Evolutionary conservation across 2,888 invertebrate genomes (phyloP), one percentile per base, ranked within the genome.

Genomic region (Chloromyia formosa): DNA sequence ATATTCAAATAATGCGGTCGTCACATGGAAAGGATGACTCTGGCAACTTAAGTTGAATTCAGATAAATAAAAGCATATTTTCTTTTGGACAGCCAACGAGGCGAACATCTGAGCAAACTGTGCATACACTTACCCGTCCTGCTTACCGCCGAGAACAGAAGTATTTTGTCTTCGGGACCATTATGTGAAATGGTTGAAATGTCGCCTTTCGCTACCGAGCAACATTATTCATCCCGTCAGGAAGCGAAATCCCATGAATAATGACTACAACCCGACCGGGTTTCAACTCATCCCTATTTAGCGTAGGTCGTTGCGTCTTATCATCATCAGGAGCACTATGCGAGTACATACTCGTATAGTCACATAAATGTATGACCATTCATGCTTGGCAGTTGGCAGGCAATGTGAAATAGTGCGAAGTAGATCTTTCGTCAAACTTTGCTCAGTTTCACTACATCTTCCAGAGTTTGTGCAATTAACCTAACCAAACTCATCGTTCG

Each of bases 141-240:
- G 14, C 42, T n/a, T 66, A 49, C 18, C 4, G 45, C 14, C 40
- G 16, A 62, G 18, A 20, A 49, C 22, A 18, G 18, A 64, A 71
- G 45, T 53, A 42, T 58, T 71, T 71, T 58, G 58, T 58, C 58
- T 71, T 58, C 56, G 56, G 40, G 20, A 20, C 35, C 40, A 58
- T 58, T 58, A 58, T 58, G 35, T 23, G 40, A 42, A 40, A 56
- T 22, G 27, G 35, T 35, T 66, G 35, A 66, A 66, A 66, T 66
- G 66, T 66, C 66, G 20, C 42, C 20, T 35, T 20, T 10, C 40
- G 35, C 27, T 16, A 20, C 22, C 20, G 35, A 35, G 20, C 14
- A 71, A 56, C 71, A 71, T 69, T 69, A 69, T 71, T 71, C 71
- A 71, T 71, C 58, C 27, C 16, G 71, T 58, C 58, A 71, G 58